Conservation (phyloP, 2,888 invertebrate species). For the Lysandra bellargus region DNA sequence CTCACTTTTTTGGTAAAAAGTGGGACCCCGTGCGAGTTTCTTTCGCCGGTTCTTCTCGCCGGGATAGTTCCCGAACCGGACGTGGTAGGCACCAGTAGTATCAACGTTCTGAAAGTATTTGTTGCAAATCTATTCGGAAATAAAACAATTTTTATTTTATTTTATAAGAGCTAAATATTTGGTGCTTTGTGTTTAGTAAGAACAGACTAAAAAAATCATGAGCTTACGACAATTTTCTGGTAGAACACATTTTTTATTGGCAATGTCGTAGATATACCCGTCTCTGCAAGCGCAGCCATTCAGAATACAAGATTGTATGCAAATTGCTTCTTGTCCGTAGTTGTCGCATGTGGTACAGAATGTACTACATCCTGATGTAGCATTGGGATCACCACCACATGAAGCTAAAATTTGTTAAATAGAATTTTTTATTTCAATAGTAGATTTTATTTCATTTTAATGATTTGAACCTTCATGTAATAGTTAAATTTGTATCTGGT, state of each 20-base stretch:
- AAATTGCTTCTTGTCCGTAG: conserved; percentile 38
- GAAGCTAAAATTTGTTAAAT: conserved; percentile 35
- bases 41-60: too few relatives aligned
- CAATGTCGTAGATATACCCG: conserved; percentile 41
- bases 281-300: conserved; percentile 47
- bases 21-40: too few relatives aligned
- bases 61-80: too few relatives aligned
- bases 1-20: too few relatives aligned
- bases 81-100: too few relatives aligned
- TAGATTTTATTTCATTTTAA: too few relatives aligned
- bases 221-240: conserved; percentile 44
- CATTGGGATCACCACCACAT: conserved; percentile 44
- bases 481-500: background rate
- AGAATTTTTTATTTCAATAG: background rate
- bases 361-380: conserved; percentile 43
- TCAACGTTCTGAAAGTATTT: too few relatives aligned
- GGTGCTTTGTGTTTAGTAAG: too few relatives aligned
- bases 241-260: conserved; percentile 43
- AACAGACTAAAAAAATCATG: background rate
- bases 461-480: background rate
- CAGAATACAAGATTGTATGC: conserved; percentile 14
- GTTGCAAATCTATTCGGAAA: too few relatives aligned
- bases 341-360: conserved; percentile 44
- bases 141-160: too few relatives aligned
- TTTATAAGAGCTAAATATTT: background rate